Base-by-base conservation (phyloP, 2,113 vertebrate genomes). In the Euleptes europaea region DNA sequence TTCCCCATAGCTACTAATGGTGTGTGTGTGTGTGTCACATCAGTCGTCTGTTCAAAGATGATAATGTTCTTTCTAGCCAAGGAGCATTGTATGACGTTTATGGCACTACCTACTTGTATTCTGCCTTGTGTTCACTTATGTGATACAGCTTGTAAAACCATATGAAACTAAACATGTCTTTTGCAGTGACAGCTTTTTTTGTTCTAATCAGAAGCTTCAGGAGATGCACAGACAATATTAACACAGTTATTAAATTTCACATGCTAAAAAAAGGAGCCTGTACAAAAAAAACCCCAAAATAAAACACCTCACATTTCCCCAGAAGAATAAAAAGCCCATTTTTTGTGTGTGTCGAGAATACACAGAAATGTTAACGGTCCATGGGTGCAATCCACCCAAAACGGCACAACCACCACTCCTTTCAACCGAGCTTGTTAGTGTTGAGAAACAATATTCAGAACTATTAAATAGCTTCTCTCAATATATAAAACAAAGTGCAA, bases 401-500 rank as follows among this genome's bases (percentile, higher is more conserved):
- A 70, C 65, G 57, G 38, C 51, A 85, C 49, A 80, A 73, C 17
- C 21, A 49, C 54, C n/a, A 79, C 71, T 65, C 35, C 31, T 65
- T 69, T 51, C 69, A 80, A 49, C 40, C 72, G n/a, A 42, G 23
- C 66, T 78, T 85, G 26, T 54, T 42, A 38, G 47, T 67, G 31
- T 78, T 82, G 73, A 84, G 79, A 77, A 74, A 87, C 49, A 65
- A 75, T 67, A 88, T 12, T 8, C 79, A 88, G 90, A 92, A 79
- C 60, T n/a, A 78, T 90, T 67, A 88, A 89, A 86, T 84, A 73
- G 82, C 44, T 82, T 54, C 67, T 80, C 9, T 71, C 12, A 84
- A 66, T 72, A 88, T 42, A 88, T 69, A 91, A 72, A 33, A 89
- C 84, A 33, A 84, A 86, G 88, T 44, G 84, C 7, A 72, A 83